These are phyloP conservation scores for Eretmochelys imbricata DNA, from an alignment of 2,113 vertebrate genomes.

Conservation along the genomic window DNA sequence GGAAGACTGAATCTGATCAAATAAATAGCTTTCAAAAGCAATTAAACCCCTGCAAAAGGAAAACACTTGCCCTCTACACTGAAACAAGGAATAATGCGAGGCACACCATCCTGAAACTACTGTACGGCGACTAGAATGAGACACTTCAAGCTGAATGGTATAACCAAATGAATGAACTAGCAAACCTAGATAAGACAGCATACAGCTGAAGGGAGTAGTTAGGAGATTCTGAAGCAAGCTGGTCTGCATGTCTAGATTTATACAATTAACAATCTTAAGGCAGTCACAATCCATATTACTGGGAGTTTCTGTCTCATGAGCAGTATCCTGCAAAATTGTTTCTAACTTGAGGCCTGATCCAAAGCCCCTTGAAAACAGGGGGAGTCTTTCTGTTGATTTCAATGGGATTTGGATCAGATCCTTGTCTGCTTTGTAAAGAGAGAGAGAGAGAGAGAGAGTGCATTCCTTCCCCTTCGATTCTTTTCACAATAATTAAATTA, in stretches of 20 bases:
- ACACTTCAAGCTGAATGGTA: neutral
- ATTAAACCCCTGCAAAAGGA: constrained; percentile 42
- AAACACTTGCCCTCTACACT: constrained; percentile 17
- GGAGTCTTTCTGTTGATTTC: constrained; percentile 14
- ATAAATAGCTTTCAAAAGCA: constrained; percentile 31
- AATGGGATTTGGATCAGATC: neutral
- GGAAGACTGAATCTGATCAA: neutral
- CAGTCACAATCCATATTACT: neutral
- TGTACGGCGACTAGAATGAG: neutral
- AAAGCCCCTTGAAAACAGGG: neutral
- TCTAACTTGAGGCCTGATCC: neutral
- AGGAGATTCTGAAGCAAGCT: neutral
- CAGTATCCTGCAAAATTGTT: neutral
- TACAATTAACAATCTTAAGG: neutral
- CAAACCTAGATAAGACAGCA: neutral
- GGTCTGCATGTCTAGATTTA: neutral
- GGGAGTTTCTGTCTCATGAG: neutral
- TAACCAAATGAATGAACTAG: neutral
- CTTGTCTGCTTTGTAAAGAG: neutral
- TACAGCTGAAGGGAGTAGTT: constrained; percentile 6
- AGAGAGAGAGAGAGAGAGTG: no score
- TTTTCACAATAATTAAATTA: neutral
- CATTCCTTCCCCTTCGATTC: accelerated
- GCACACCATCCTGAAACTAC: constrained; percentile 9
- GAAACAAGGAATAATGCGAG: neutral